Evolutionary conservation across 2,113 vertebrate genomes (phyloP).

Genomic region (Phrynocephalus versicolor): DNA sequence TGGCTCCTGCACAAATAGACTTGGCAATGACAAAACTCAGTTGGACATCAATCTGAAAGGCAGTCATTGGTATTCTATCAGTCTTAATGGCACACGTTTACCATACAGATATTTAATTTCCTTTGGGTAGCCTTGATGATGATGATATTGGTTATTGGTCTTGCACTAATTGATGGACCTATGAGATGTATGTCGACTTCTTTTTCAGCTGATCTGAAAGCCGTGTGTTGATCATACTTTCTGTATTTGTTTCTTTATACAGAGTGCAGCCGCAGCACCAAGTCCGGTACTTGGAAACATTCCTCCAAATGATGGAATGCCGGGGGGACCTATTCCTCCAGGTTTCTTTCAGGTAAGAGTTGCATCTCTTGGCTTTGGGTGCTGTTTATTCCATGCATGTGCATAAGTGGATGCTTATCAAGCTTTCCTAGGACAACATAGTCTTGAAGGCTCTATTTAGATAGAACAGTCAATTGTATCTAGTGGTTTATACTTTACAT

Average conservation of each 20-base stretch:
- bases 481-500: slow-evolving; percentile 44
- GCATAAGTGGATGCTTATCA: slow-evolving; percentile 41
- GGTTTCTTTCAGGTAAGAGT: slow-evolving; percentile 89
- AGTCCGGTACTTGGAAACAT: slow-evolving; percentile 92
- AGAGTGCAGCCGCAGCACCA: slow-evolving; percentile 89
- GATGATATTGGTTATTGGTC: background rate
- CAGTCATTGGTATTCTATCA: background rate
- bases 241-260: slow-evolving; percentile 66
- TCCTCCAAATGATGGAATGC: slow-evolving; percentile 87
- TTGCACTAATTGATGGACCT: background rate
- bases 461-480: slow-evolving; percentile 13
- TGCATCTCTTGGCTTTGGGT: background rate
- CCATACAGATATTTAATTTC: background rate
- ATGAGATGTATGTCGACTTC: background rate
- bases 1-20: background rate
- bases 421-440: background rate
- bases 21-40: background rate
- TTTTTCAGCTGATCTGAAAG: background rate
- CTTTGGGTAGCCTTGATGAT: background rate
- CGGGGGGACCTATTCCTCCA: slow-evolving; percentile 86
- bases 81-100: background rate
- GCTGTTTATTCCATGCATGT: background rate
- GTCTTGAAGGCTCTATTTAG: background rate
- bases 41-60: background rate
- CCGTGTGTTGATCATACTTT: slow-evolving; percentile 2